Evolutionary conservation across 2,113 vertebrate species (phyloP).

Genomic region (Pristiophorus japonicus): DNA sequence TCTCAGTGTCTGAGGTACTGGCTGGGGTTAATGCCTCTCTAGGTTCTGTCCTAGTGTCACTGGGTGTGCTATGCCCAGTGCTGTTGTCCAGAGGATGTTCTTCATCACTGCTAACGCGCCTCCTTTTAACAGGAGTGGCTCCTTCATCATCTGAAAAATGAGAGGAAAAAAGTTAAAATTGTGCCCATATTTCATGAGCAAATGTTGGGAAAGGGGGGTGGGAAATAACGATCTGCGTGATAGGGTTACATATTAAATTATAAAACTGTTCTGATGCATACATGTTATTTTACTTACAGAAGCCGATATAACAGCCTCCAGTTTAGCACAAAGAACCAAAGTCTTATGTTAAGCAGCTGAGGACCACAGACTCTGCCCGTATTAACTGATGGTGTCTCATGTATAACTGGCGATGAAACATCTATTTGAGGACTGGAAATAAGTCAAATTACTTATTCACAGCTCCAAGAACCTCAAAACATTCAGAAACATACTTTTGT

Average conservation of each 20-base stretch:
- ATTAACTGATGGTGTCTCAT: background rate
- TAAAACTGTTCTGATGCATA: background rate
- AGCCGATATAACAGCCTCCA: background rate
- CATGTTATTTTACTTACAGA: background rate
- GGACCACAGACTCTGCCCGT: background rate
- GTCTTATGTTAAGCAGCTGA: background rate
- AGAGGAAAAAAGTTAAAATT: background rate
- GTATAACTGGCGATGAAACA: background rate
- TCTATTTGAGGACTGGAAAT: background rate
- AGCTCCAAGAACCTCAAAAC: background rate
- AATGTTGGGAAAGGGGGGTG: background rate
- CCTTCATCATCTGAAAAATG: slow-evolving; percentile 76
- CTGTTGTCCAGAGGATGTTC: slow-evolving; percentile 51
- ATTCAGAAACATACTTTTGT: background rate
- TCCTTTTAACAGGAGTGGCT: slow-evolving; percentile 84
- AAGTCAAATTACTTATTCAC: background rate
- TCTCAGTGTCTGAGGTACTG: slow-evolving; percentile 93
- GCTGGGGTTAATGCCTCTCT: slow-evolving; percentile 83
- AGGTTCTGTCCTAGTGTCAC: slow-evolving; percentile 70
- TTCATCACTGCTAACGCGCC: slow-evolving; percentile 83
- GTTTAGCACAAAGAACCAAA: background rate
- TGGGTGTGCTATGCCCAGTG: slow-evolving; percentile 57
- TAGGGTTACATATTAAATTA: background rate
- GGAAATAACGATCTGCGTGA: background rate
- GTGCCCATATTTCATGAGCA: too few relatives aligned